phyloP scores from a whole-genome alignment of 1,140 invertebrate species.

The Scaptomyza pallida region DNA sequence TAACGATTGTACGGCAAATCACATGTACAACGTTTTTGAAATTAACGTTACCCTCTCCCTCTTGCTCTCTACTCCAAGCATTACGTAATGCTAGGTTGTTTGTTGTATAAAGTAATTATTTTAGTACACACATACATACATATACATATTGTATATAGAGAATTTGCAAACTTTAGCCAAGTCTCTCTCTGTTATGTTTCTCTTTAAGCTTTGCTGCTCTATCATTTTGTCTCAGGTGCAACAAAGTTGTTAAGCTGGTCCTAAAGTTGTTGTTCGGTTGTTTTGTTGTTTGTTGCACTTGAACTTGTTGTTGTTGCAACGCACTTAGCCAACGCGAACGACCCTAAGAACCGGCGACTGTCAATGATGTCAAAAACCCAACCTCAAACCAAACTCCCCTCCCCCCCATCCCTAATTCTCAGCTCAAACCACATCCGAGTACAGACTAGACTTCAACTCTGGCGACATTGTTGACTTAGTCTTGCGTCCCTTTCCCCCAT shows the following conservation, averaged over 20 bases:
- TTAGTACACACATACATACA: too few species aligned
- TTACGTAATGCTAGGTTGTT: conserved; percentile 7
- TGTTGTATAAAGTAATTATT: too few species aligned
- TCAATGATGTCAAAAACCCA: neutral
- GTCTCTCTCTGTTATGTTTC: neutral
- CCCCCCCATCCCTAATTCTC: neutral
- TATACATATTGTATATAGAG: too few species aligned
- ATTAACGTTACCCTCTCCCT: conserved; percentile 17
- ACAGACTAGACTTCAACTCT: conserved; percentile 15
- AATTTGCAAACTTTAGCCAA: conserved; percentile 1
- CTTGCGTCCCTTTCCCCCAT: conserved; percentile 8
- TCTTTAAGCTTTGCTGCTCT: conserved; percentile 6
- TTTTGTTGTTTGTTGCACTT: neutral
- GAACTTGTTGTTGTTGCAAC: conserved; percentile 15
- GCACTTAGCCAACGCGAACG: conserved; percentile 41
- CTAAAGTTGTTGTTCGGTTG: neutral
- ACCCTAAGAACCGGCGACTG: conserved; percentile 14
- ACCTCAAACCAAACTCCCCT: neutral
- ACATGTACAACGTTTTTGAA: conserved; percentile 14
- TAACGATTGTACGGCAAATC: conserved; percentile 33
- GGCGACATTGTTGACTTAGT: conserved; percentile 40
- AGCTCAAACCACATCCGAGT: conserved; percentile 1
- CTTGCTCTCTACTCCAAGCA: neutral
- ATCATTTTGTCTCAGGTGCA: conserved; percentile 30
- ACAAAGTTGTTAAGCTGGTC: conserved; percentile 43